Base-by-base conservation (phyloP, 1,140 invertebrate genomes). In the Spodoptera litura region DNA sequence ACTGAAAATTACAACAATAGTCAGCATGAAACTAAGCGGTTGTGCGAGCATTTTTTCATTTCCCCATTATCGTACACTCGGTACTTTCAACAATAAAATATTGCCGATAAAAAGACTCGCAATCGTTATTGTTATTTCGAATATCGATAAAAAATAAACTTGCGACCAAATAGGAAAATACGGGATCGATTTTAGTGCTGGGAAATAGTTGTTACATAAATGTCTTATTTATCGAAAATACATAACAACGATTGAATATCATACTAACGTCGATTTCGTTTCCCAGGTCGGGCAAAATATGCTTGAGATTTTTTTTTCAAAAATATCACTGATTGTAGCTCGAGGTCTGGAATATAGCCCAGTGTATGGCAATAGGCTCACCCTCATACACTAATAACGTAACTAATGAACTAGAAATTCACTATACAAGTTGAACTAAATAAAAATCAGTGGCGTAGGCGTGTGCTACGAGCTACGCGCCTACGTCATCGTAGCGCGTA, bases 91-190 rank as follows among this genome's bases (percentile, higher is more conserved):
- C 73, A 72, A 81, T 82, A 81, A 87, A 85, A 82, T 81, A 84
- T 87, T 72, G 79, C 66, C 85, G 84, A 87, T 88, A 88, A 86
- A 44, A 79, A 83, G 82, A 80, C 74, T 61, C 62, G 66, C 87
- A 82, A 85, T 87, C 80, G 81, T 81, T 81, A 84, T 88, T 87
- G 86, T 87, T 85, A 80, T 81, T 85, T 70, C 31, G 58, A 80
- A 80, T 85, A 83, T 88, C 87, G 83, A 87, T 85, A 87, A 76
- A 83, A 81, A 78, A 82, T 72, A 80, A 71, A 84, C 68, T 53
- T 49, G 44, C 59, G 31, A 15, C 15, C 20, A 51, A 78, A 64
- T 78, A 49, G 53, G 78, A 73, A 82, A 52, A 78, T 55, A 77
- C 66, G 20, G 58, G 31, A 31, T 51, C 58, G 59, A 70, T 70